Evolutionary conservation across 2,113 vertebrate genomes (phyloP), one percentile per base, ranked within the genome.

Genomic region (Dasyurus viverrinus): DNA sequence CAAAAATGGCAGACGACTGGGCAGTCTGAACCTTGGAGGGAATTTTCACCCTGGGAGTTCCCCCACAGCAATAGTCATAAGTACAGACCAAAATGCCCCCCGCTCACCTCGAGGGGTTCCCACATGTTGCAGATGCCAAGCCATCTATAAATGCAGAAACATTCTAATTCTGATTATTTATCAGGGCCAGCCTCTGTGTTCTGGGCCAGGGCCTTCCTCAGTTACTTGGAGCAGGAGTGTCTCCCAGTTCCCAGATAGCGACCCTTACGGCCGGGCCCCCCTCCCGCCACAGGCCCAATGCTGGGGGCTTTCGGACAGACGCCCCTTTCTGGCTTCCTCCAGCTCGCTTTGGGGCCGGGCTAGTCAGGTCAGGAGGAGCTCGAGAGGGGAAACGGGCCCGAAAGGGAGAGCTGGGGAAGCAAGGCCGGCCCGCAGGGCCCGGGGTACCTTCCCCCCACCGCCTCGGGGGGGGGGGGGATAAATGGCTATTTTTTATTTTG

Each of bases 281-380:
- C 25, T 24, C 54, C 24, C 0, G 3, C 8, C 1, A 84, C n/a
- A 53, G 91, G 8, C 0, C n/a, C 25, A 0, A 52, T 27, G 2
- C n/a, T 2, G 0, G 25, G 46, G 26, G 0, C 7, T 9, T 91
- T 36, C 22, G 26, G 0, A 12, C 48, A n/a, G 12, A 68, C 1
- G 8, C 53, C 22, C 90, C 54, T 46, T 60, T 6, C 25, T 0
- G 57, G 92, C 84, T 55, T 95, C 90, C 53, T 89, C 60, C 19
- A 25, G 3, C 89, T 27, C 25, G 50, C 84, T n/a, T 5, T 0
- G 1, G 48, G 47, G 30, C 19, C 19, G 19, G 89, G 90, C 11
- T n/a, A 84, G 57, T 90, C 54, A 26, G 24, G 76, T 94, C 57
- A 53, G 53, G 50, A 48, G 60, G 92, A 47, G 46, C 91, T 36